Conservation (phyloP, 2,797 vertebrate genomes). For the Dipus sagitta region DNA sequence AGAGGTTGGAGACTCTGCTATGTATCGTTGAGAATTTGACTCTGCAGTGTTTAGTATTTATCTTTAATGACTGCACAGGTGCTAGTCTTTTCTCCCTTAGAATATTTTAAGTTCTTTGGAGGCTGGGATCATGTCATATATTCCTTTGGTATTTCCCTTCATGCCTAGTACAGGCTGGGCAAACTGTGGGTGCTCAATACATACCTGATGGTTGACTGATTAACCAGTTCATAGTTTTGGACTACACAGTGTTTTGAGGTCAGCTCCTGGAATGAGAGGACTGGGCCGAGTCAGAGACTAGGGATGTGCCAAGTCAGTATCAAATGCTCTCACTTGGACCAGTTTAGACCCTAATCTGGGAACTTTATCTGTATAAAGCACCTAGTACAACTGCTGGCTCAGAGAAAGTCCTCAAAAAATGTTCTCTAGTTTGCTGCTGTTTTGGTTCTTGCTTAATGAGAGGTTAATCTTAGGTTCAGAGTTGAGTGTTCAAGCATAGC, state of each 20-base stretch:
- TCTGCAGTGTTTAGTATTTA: conserved; percentile 59
- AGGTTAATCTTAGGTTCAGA: not conserved
- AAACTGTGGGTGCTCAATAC: conserved; percentile 55
- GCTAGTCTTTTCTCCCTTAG: conserved; percentile 49
- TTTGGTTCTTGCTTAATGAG: conserved; percentile 47
- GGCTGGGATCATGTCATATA: conserved; percentile 47
- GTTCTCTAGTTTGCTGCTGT: conserved; percentile 7
- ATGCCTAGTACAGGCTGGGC: conserved; percentile 33
- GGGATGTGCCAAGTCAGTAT: conserved; percentile 52
- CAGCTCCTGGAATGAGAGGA: conserved; percentile 70
- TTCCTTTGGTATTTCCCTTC: conserved; percentile 67
- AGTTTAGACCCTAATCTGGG: conserved; percentile 62
- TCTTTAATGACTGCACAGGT: conserved; percentile 61
- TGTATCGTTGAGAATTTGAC: conserved; percentile 51
- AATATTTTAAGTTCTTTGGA: conserved; percentile 65
- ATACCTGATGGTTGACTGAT: conserved; percentile 60
- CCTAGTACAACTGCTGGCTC: conserved; percentile 22
- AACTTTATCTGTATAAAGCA: conserved; percentile 46
- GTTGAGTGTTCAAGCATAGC: not conserved
- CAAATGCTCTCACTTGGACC: conserved; percentile 66
- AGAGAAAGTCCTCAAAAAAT: conserved; percentile 27
- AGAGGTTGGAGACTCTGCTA: conserved; percentile 12
- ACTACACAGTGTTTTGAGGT: conserved; percentile 59
- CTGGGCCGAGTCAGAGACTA: conserved; percentile 48
- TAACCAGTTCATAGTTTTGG: conserved; percentile 64